Base-by-base conservation (phyloP, 2,888 invertebrate genomes). In the Drosophila falleni region DNA sequence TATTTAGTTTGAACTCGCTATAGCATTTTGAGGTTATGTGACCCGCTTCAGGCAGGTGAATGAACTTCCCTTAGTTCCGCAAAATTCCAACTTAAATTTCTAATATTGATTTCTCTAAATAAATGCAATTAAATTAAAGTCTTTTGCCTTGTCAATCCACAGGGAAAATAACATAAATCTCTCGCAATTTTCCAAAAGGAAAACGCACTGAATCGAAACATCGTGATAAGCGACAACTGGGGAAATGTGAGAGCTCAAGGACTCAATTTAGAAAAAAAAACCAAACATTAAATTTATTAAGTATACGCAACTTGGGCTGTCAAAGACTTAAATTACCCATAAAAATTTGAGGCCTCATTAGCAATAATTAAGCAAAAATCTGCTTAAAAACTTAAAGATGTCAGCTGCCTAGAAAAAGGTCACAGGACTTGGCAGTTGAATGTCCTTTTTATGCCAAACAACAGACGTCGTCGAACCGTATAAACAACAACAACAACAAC, bases 361-460 rank as follows among this genome's bases (percentile, higher is more conserved):
- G 69, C 46, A 31, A 59, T 50, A 66, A 63, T 68, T 55, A 63
- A 46, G 47, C 49, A 63, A 41, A 41, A 37, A 10, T 13, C 68
- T 3, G 54, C 44, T 29, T 50, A 41, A 41, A 41, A 29, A n/a
- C 58, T 44, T 49, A 47, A 55, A 53, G 58, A 29, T 16, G 37
- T 31, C n/a, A 29, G n/a, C 1, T n/a, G 15, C 5, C n/a, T 19
- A 11, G 37, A n/a, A 49, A 64, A 77, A 68, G 77, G 67, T 71
- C 67, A 53, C 15, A 63, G 56, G 58, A 72, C 72, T 81, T 78
- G 63, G 61, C 75, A 83, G 83, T 84, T 84, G 80, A 86, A 84
- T 81, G 86, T 84, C 80, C 83, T 83, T 80, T 73, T 79, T 62
- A 74, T 71, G 79, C 63, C 78, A 63, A 78, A 62, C 71, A 79